A percentile compares a stretch with the other conserved stretches of the same genome.
phyloP scores from a whole-genome alignment of 2,113 vertebrate species.

The Caracal caracal region DNA sequence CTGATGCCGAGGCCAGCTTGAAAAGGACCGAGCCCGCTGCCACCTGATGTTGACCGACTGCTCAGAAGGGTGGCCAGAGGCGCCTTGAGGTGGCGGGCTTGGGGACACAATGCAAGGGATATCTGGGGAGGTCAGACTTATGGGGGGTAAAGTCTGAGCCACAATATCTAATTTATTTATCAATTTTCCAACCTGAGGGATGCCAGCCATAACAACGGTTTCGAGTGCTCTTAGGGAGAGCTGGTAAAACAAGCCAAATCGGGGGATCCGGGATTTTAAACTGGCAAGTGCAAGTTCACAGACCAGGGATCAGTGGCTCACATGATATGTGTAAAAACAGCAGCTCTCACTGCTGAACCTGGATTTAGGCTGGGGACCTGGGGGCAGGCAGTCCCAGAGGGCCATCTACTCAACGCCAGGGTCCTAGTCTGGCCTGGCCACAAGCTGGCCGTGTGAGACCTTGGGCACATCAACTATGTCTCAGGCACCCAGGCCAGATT shows the following conservation, averaged over 20 bases:
- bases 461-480: not conserved
- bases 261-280: not conserved
- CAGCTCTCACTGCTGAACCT: not conserved
- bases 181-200: not conserved
- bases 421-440: not conserved
- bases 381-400: not conserved
- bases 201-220: not conserved
- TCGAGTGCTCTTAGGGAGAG: not conserved
- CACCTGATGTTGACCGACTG: accelerated
- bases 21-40: not conserved
- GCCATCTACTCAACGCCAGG: not conserved
- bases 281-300: not conserved
- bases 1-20: accelerated
- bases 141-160: not conserved
- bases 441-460: not conserved
- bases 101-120: not conserved
- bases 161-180: not conserved
- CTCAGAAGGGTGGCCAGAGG: not conserved
- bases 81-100: not conserved
- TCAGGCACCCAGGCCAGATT: not conserved
- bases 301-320: not conserved
- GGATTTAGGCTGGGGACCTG: not conserved
- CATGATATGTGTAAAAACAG: not conserved
- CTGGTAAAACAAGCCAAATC: not conserved
- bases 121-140: too few species aligned